Evolutionary conservation across 2,888 invertebrate species (phyloP), one percentile per base, ranked within the genome.

Genomic region (Cephus sareptanus): DNA sequence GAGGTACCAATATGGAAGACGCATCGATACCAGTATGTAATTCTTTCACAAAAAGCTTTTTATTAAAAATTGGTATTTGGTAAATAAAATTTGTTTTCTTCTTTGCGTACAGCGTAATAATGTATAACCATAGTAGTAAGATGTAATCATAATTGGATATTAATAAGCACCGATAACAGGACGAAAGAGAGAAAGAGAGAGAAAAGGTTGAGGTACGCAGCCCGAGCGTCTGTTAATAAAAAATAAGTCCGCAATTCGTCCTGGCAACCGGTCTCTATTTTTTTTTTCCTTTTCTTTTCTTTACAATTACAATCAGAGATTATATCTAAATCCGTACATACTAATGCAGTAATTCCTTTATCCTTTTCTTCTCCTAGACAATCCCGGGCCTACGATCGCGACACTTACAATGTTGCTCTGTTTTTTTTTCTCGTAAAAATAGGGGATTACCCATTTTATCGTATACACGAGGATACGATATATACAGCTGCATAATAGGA

Each of bases 21-120:
- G 56, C 23, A 56, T 56, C 56, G 15, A 23, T 23, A 23, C 23
- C 56, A 56, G 9, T 56, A 15, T 71, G 71, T 71, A 30, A 35
- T 75, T 84, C 79, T 77, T 81, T 82, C 80, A 82, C 83, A 83
- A 84, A 86, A 82, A 77, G 78, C 79, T 75, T 86, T 86, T 87
- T 86, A 85, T 86, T 87, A 84, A 85, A 87, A 86, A 84, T 81
- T 85, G 82, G 85, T 85, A 87, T 86, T 85, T 85, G 85, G 86
- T 85, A 86, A 87, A 87, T 87, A 85, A 87, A 85, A 83, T 85
- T 83, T 85, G 85, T 86, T 83, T 85, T 84, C 84, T 80, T 81
- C 79, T 80, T 83, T 83, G 82, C 84, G 81, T 84, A 86, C 81
- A 85, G 85, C 87, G 84, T 84, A 84, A 56, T 56, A 56, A 83